Conservation (phyloP, 1,140 invertebrate genomes). For the Sinonovacula constricta region DNA sequence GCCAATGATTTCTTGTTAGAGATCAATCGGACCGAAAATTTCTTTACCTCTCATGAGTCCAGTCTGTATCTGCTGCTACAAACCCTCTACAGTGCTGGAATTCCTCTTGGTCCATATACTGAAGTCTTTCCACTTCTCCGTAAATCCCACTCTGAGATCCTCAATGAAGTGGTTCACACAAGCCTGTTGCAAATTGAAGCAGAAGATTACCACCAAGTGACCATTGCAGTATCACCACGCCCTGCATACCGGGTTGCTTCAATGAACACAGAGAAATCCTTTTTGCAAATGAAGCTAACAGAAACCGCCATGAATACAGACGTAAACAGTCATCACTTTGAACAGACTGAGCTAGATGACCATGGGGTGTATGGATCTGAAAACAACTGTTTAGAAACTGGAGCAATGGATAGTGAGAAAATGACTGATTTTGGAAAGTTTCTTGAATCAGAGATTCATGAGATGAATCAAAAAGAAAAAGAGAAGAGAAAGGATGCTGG, state of each 20-base stretch:
- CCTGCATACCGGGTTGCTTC: slow-evolving; percentile 48
- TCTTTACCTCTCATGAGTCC: slow-evolving; percentile 72
- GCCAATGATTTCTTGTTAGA: slow-evolving; percentile 71
- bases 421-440: slow-evolving; percentile 28
- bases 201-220: slow-evolving; percentile 62
- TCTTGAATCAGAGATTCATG: slow-evolving; percentile 46
- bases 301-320: slow-evolving; percentile 55
- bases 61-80: slow-evolving; percentile 81
- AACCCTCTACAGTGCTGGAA: slow-evolving; percentile 81
- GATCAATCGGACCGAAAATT: slow-evolving; percentile 73
- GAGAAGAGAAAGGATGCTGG: not conserved
- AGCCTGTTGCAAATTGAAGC: slow-evolving; percentile 56
- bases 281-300: slow-evolving; percentile 9
- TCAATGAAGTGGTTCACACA: slow-evolving; percentile 63
- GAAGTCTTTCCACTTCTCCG: slow-evolving; percentile 80
- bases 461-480: slow-evolving; percentile 39
- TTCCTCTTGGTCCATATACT: slow-evolving; percentile 81
- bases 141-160: slow-evolving; percentile 76
- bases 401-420: slow-evolving; percentile 9
- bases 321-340: slow-evolving; percentile 46
- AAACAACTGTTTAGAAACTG: no score
- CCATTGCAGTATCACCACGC: slow-evolving; percentile 62
- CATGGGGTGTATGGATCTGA: not conserved
- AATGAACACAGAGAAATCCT: slow-evolving; percentile 48
- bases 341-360: slow-evolving; percentile 27